A percentile compares a stretch with the other conserved stretches of the same genome.
These are phyloP conservation scores for Drosophila recens DNA, from an alignment of 2,888 invertebrate genomes.

Conservation along the genomic window DNA sequence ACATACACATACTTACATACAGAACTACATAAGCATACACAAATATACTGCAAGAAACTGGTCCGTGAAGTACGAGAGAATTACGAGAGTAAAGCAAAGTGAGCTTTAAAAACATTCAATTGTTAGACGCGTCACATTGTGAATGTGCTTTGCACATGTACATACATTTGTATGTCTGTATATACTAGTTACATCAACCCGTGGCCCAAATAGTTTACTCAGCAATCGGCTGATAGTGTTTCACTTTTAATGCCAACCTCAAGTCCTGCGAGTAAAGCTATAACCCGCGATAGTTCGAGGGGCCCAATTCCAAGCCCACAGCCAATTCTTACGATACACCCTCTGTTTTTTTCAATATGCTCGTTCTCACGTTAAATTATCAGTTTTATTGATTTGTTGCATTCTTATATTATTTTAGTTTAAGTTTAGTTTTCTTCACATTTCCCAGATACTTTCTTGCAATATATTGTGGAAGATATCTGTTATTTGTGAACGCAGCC, in stretches of 20 bases:
- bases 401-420: conserved; percentile 40
- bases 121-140: conserved; percentile 33
- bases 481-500: conserved; percentile 8
- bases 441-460: conserved; percentile 32
- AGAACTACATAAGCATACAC: conserved; percentile 44
- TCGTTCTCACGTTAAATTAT: conserved; percentile 63
- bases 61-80: conserved; percentile 19
- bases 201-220: conserved; percentile 21
- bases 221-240: conserved; percentile 35
- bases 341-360: conserved; percentile 50
- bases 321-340: conserved; percentile 33
- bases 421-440: conserved; percentile 35
- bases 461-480: conserved; percentile 21
- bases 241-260: conserved; percentile 36
- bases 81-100: conserved; percentile 4
- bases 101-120: not conserved
- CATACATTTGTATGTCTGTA: conserved; percentile 5
- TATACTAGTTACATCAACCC: conserved; percentile 9
- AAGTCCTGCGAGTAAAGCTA: conserved; percentile 20
- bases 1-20: conserved; percentile 36
- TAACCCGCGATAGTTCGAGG: conserved; percentile 14
- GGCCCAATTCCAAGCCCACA: conserved; percentile 9
- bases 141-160: conserved; percentile 30
- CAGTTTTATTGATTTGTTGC: conserved; percentile 43
- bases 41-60: conserved; percentile 44